These are phyloP conservation scores for Perodicticus potto DNA, from an alignment of 2,797 vertebrate genomes.

Conservation along the genomic window DNA sequence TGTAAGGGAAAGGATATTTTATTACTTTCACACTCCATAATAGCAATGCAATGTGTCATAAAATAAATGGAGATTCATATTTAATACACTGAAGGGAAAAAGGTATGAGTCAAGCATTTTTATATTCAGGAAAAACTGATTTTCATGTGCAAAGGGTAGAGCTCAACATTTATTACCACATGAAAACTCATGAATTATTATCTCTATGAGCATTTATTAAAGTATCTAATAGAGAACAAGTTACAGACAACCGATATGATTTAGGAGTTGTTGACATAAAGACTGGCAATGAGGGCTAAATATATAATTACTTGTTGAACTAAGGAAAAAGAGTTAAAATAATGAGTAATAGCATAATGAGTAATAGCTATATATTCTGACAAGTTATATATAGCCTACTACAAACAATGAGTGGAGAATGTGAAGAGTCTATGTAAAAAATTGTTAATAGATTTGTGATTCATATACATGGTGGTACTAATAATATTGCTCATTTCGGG, in stretches of 20 bases:
- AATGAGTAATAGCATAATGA: not conserved
- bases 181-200: not conserved
- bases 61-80: conserved; percentile 19
- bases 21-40: conserved; percentile 34
- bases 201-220: not conserved
- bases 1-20: not conserved
- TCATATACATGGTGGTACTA: not conserved
- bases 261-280: not conserved
- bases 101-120: not conserved
- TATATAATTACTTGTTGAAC: not conserved
- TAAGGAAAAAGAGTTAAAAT: not conserved
- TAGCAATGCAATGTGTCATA: not conserved
- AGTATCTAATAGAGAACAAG: not conserved
- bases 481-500: not conserved
- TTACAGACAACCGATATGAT: not conserved
- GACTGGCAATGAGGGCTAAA: not conserved
- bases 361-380: not conserved
- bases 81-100: not conserved
- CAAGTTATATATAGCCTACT: not conserved
- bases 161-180: not conserved
- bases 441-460: not conserved
- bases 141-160: not conserved
- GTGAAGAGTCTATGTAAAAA: not conserved
- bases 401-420: not conserved
- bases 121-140: not conserved